phyloP scores from a whole-genome alignment of 2,113 vertebrate genomes.

The Passer montanus region DNA sequence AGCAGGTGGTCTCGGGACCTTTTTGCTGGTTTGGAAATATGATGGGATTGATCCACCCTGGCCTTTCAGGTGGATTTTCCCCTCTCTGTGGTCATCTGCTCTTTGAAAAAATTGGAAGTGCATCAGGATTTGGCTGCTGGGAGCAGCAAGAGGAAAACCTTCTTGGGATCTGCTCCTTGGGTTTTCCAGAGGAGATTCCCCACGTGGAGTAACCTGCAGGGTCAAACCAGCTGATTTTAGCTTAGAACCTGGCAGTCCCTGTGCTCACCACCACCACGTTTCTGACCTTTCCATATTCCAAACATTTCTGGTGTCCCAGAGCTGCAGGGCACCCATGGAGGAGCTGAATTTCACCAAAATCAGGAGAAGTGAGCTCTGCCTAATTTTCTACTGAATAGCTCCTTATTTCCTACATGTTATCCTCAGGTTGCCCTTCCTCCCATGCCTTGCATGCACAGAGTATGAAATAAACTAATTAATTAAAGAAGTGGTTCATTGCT shows the following conservation, averaged over 20 bases:
- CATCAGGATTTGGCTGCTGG: not conserved
- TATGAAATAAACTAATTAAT: not conserved
- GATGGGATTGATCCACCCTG: not conserved
- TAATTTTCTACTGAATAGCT: not conserved
- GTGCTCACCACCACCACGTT: accelerated
- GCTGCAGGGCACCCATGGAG: not conserved
- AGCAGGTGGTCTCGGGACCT: accelerated
- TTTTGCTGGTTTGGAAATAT: not conserved
- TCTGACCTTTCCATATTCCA: not conserved
- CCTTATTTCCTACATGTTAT: not conserved
- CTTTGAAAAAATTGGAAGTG: not conserved
- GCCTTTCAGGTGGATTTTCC: not conserved
- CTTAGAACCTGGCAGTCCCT: not conserved
- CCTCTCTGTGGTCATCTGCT: not conserved
- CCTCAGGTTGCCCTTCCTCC: not conserved
- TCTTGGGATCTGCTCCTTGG: accelerated
- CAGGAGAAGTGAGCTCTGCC: not conserved
- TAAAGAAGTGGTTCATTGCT: not conserved
- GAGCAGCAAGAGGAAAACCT: not conserved
- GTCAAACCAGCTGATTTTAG: not conserved
- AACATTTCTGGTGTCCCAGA: not conserved
- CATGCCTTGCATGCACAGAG: not conserved
- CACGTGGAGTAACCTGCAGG: not conserved
- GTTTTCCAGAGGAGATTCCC: not conserved
- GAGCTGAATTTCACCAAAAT: not conserved